Base-by-base conservation (phyloP, 2,113 vertebrate genomes). In the Fulica atra region DNA sequence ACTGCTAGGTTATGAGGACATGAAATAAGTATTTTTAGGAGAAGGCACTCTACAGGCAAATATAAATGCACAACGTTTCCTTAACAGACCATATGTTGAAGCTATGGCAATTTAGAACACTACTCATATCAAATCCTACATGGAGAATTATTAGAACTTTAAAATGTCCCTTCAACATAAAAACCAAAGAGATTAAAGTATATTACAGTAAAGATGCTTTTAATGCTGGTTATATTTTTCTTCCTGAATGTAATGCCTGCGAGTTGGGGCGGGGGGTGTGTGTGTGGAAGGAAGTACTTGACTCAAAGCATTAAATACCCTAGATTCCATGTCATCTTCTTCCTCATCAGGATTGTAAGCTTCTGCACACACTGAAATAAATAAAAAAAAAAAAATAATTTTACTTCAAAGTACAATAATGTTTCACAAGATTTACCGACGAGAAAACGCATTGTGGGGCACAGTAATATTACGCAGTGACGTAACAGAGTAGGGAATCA, bases 331-430 rank as follows among this genome's bases (percentile, higher is more conserved):
- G 24, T 99, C 99, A 5, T 99, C 99, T 25, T 99, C 99, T 92
- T 99, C 99, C 91, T 99, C 99, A 98, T 99, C 99, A 50, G 99
- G 99, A 97, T 99, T 99, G 96, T 99, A 99, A 33, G 99, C 98
- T 98, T 99, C 99, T 89, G 99, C 99, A 98, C 99, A 99, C 36
- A 99, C 99, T 99, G 94, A 81, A 98, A 97, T 35, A 64, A 51
- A 89, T 88, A 44, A 88, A 87, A 86, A 87, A 91, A 44, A 86
- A 87, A 91, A 33, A 16, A 83, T 20, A 81, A 86, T 61, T 60
- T 93, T 74, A 76, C 86, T 48, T 97, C 40, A 84, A 93, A 71
- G 29, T 88, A 82, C 88, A 76, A 71, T 35, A 77, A 15, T 7
- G 11, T 92, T 94, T n/a, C 48, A 81, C 7, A 84, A 54, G 15